A percentile compares a stretch with the other conserved stretches of the same genome.
Conservation (phyloP, 2,797 vertebrate species). For the Spea hammondii region DNA sequence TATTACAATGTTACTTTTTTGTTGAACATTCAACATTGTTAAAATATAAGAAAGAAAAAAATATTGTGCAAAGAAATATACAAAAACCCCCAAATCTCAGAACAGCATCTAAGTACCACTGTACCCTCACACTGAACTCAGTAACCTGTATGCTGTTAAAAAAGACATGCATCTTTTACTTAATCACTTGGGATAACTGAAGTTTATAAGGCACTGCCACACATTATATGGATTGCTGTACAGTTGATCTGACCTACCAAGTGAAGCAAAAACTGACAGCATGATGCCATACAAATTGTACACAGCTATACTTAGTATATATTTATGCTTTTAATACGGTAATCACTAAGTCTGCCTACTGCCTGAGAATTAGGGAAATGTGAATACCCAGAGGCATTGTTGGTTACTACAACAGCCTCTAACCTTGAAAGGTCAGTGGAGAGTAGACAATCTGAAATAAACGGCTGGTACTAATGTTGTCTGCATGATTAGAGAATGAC, state of each 20-base stretch:
- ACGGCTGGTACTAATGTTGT: neutral
- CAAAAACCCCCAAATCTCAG: neutral
- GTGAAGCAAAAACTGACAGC: neutral
- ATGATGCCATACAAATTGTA: neutral
- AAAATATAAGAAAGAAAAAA: no score
- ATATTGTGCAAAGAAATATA: no score
- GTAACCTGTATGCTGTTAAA: neutral
- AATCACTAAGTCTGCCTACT: neutral
- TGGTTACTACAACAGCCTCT: neutral
- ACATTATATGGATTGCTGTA: neutral
- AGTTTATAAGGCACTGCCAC: neutral
- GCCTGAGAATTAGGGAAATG: neutral
- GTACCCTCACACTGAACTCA: slow-evolving; percentile 12
- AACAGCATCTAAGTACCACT: neutral
- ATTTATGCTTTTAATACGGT: neutral
- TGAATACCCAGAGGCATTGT: neutral
- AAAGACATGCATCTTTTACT: slow-evolving; percentile 1
- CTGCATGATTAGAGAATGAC: slow-evolving; percentile 24
- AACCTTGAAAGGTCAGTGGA: slow-evolving; percentile 27
- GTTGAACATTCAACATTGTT: no score
- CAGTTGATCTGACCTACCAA: neutral
- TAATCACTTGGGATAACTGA: slow-evolving; percentile 8
- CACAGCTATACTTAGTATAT: neutral
- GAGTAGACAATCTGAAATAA: accelerated
- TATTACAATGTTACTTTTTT: no score